Conservation (phyloP, 1,140 invertebrate genomes). For the Drosophila chauvacae region DNA sequence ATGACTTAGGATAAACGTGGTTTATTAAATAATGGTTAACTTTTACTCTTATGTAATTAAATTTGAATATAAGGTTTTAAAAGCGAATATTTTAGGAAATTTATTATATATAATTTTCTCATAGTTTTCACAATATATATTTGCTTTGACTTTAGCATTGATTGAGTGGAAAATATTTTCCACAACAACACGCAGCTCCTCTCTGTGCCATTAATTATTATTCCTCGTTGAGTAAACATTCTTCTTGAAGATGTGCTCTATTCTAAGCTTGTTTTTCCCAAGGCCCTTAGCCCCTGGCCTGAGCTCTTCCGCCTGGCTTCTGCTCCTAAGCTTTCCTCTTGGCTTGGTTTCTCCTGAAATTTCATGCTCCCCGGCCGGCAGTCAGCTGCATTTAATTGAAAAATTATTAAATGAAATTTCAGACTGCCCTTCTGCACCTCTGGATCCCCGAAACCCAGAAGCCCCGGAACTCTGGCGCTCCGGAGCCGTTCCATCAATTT, state of each 20-base stretch:
- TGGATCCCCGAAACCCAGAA: neutral
- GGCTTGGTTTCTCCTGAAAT: conserved; percentile 24
- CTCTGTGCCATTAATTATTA: conserved; percentile 13
- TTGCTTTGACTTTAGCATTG: neutral
- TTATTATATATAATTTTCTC: neutral
- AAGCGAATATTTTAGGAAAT: no score
- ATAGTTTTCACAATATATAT: neutral
- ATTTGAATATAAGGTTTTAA: neutral
- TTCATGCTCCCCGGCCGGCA: conserved; percentile 42
- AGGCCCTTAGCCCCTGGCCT: neutral
- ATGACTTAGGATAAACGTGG: no score
- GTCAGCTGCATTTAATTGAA: conserved; percentile 79
- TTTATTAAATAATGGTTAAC: neutral
- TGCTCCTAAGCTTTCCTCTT: conserved; percentile 22
- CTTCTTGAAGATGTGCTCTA: conserved; percentile 12
- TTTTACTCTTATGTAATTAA: neutral
- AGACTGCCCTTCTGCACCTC: conserved; percentile 27
- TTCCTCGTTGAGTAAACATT: conserved; percentile 15
- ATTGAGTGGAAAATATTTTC: conserved; percentile 1
- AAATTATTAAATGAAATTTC: conserved; percentile 81
- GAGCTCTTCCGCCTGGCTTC: neutral
- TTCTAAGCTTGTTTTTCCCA: conserved; percentile 16
- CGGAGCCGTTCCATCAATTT: conserved; percentile 33
- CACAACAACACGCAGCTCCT: neutral
- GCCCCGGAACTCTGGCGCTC: conserved; percentile 4